Base-by-base conservation (phyloP, 2,888 invertebrate genomes). In the Lepeophtheirus nordmannii region DNA sequence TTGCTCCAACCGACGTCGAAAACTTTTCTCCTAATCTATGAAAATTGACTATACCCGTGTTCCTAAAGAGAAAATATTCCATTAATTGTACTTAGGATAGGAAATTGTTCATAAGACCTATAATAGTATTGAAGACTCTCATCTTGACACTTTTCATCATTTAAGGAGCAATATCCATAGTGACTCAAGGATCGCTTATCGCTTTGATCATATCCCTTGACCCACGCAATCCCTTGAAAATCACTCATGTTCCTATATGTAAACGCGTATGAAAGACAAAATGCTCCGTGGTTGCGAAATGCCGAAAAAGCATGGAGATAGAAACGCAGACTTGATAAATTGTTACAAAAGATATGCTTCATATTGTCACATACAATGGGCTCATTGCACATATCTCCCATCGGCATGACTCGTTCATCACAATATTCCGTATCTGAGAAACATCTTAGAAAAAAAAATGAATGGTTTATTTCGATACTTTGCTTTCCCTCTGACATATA, bases 41-140 rank as follows among this genome's bases (percentile, higher is more conserved):
- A 10, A 58, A 58, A 58, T 59, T 59, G 23, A 59, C 60, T 10
- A 59, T 23, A 17, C 60, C 60, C n/a, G 60, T 59, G 37, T 59
- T 59, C 10, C 60, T 20, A 38, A 30, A 59, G 23, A 12, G 14
- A 10, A 17, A 9, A 30, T 14, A 11, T 30, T 30, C 2, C 30
- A 5, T 30, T 30, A 2, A 30, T n/a, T n/a, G n/a, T n/a, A n/a
- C n/a, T n/a, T n/a, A 30, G 30, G 30, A 30, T 30, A 30, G 30
- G 7, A 30, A 7, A 30, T 30, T 30, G 7, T 30, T 2, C 7
- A 30, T 30, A 7, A 5, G 30, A 30, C 30, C 30, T 30, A 7
- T 30, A 30, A 30, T 30, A 30, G 7, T 30, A 30, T 30, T 30
- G 30, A 7, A 30, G 30, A 30, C 30, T 30, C 30, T 30, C 30